phyloP scores from a whole-genome alignment of 2,888 invertebrate genomes.

The Sarcophaga carnaria region DNA sequence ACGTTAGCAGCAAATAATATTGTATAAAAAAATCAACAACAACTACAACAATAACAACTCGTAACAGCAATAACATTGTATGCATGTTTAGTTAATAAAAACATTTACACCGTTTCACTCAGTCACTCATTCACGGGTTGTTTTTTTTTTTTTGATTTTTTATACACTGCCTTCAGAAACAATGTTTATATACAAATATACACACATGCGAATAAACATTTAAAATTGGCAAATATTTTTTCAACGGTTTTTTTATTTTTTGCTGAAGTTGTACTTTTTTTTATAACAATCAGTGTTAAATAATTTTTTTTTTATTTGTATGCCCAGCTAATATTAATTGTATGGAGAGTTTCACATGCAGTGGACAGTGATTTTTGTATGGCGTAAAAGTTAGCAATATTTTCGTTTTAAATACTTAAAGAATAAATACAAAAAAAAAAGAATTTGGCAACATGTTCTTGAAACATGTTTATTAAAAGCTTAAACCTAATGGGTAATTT shows the following conservation, averaged over 20 bases:
- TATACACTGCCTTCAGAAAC: not conserved
- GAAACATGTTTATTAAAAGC: too few relatives aligned
- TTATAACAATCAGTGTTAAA: slow-evolving; percentile 20
- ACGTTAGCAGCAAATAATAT: slow-evolving; percentile 6
- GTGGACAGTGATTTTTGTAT: too few relatives aligned
- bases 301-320: not conserved
- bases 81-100: slow-evolving; percentile 21
- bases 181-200: not conserved
- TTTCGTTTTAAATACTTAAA: too few relatives aligned
- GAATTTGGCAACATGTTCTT: too few relatives aligned
- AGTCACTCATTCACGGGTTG: not conserved
- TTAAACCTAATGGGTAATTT: too few relatives aligned
- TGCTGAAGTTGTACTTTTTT: not conserved
- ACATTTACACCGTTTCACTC: slow-evolving; percentile 6
- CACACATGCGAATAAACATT: not conserved
- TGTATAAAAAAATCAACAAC: slow-evolving; percentile 3
- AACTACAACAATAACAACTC: slow-evolving; percentile 2
- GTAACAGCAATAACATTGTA: slow-evolving; percentile 18
- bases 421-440: too few relatives aligned
- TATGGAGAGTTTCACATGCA: not conserved
- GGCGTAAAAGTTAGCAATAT: too few relatives aligned
- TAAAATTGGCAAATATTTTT: slow-evolving; percentile 10
- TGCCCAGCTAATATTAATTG: not conserved
- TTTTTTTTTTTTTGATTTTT: not conserved
- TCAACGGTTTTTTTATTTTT: not conserved